These are phyloP conservation scores for Drosophila kepulauana DNA, from an alignment of 1,140 invertebrate genomes.

Conservation along the genomic window DNA sequence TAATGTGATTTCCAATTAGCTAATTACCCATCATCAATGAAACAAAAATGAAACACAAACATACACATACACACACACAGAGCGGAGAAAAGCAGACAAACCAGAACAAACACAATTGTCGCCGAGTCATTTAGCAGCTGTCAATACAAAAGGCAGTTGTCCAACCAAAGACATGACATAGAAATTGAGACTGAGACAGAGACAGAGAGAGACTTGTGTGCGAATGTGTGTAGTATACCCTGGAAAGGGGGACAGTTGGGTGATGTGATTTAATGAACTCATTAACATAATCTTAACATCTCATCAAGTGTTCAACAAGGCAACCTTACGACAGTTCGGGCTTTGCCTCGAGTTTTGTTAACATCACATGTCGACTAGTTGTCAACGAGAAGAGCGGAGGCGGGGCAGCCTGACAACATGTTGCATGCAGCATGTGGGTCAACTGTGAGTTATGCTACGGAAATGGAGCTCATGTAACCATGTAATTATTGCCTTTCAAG, in stretches of 20 bases:
- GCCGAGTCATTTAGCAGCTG: conserved; percentile 37
- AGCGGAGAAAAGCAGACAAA: background rate
- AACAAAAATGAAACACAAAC: conserved; percentile 22
- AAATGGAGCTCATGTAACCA: conserved; percentile 72
- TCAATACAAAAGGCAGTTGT: conserved; percentile 19
- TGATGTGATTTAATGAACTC: conserved; percentile 79
- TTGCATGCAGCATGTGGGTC: conserved; percentile 56
- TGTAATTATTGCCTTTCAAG: conserved; percentile 75
- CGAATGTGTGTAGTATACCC: background rate
- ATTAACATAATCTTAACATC: conserved; percentile 83
- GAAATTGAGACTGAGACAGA: background rate
- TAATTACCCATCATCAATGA: conserved; percentile 27
- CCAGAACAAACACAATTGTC: conserved; percentile 23
- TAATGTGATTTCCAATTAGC: conserved; percentile 28
- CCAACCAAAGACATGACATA: no score
- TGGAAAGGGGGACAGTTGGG: conserved; percentile 1
- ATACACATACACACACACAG: conserved; percentile 5
- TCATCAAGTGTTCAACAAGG: conserved; percentile 73
- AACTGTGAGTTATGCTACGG: conserved; percentile 66
- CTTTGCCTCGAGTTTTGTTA: conserved; percentile 40
- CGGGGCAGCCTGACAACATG: conserved; percentile 58
- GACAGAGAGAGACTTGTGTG: background rate
- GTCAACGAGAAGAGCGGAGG: background rate
- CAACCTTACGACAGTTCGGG: conserved; percentile 46
- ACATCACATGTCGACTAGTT: conserved; percentile 28